Evolutionary conservation across 2,888 invertebrate species (phyloP).

Genomic region (Drosophila longiperda): DNA sequence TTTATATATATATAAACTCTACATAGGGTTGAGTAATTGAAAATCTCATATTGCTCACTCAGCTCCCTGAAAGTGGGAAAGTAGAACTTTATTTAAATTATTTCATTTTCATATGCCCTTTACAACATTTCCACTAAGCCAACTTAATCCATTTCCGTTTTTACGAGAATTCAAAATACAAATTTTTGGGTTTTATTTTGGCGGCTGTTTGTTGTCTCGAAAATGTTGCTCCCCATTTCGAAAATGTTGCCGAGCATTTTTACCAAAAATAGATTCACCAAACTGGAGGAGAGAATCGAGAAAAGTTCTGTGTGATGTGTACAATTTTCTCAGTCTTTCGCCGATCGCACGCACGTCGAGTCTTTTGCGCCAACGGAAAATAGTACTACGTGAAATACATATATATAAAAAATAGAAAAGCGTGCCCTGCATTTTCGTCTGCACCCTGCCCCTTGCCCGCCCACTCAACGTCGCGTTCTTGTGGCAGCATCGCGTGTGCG

Average conservation of each 20-base stretch:
- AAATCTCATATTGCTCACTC: conserved; percentile 37
- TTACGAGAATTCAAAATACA: conserved; percentile 14
- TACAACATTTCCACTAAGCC: conserved; percentile 12
- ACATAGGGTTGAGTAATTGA: conserved; percentile 68
- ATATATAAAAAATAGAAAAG: conserved; percentile 61
- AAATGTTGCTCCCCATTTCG: conserved; percentile 62
- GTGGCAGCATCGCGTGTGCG: conserved; percentile 37
- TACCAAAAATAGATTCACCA: conserved; percentile 70
- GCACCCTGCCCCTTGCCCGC: not conserved
- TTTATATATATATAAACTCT: conserved; percentile 8
- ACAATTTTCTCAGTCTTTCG: conserved; percentile 51
- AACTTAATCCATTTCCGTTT: conserved; percentile 35
- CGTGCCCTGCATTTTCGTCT: conserved; percentile 48
- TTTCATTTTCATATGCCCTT: conserved; percentile 21
- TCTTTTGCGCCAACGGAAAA: conserved; percentile 33
- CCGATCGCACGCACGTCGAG: conserved; percentile 61
- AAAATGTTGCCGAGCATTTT: conserved; percentile 57
- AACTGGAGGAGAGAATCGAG: conserved; percentile 26
- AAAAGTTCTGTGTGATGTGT: conserved; percentile 23
- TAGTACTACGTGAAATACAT: conserved; percentile 11
- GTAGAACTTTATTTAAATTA: conserved; percentile 30
- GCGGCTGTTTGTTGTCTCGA: conserved; percentile 37
- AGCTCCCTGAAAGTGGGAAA: conserved; percentile 8
- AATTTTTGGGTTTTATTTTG: conserved; percentile 1
- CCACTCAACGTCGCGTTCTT: not conserved